Evolutionary conservation across 2,888 invertebrate genomes (phyloP), one percentile per base, ranked within the genome.

Genomic region (Nephrotoma flavescens): DNA sequence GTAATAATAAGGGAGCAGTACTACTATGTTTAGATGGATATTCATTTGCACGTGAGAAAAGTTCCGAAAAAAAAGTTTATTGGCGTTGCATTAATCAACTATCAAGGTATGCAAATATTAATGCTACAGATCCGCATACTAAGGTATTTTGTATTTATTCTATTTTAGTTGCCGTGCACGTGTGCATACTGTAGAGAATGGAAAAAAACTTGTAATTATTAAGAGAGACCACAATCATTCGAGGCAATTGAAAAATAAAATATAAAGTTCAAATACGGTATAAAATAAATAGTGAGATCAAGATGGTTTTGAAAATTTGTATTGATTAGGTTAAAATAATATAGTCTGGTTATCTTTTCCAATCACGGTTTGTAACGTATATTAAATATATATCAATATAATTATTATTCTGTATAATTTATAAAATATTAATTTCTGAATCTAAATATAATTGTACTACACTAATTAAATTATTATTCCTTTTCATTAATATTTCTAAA

Each of bases 131-230:
- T n/a, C 41, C 83, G 4, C 41, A 41, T 9, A 83, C 41, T 11
- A 11, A 83, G 19, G 44, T 41, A 85, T 7, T 41, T 42, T 31
- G 41, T 31, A 85, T 9, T 42, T 42, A 7, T 42, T 11, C 41
- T 42, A 7, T 85, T 85, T 85, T 85, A 85, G 85, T 42, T 85
- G 85, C 44, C 31, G 42, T 7, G 85, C 85, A 85, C 85, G 44
- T 42, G 9, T 85, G 7, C 44, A 90, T 45, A 89, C 90, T 15
- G 89, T 89, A 88, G 88, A 89, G 0, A 88, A 89, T 7, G 89
- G 89, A 6, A 89, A 89, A 87, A 88, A 89, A 86, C 89, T 90
- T 19, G 89, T 89, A 85, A 89, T 90, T 87, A 89, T 89, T 0
- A 88, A 89, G 83, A 89, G 89, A 86, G 87, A 88, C 6, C 90